Conservation (phyloP, 2,797 vertebrate genomes). For the Phylloscopus collybita region DNA sequence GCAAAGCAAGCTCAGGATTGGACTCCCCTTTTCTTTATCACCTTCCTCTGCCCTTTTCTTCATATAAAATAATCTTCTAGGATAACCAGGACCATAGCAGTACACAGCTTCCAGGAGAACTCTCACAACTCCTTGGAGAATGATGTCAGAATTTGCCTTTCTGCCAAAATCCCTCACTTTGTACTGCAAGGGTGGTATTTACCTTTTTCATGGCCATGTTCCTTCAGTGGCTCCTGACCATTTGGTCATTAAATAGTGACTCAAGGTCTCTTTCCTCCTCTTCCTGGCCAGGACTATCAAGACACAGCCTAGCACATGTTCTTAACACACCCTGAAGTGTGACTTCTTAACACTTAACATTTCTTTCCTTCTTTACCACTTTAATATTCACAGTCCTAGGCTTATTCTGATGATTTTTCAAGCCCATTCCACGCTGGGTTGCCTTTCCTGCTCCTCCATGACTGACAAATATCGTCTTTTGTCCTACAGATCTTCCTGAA, state of each 20-base stretch:
- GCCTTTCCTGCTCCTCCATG: neutral
- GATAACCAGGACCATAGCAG: neutral
- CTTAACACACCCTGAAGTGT: accelerated
- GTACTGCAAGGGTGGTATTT: neutral
- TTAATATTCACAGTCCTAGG: neutral
- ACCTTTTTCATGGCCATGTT: constrained; percentile 30
- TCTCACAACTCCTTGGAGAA: neutral
- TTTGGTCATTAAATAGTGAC: neutral
- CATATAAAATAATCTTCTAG: neutral
- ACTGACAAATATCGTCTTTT: neutral
- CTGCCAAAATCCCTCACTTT: neutral
- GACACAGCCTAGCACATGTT: neutral
- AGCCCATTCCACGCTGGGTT: neutral
- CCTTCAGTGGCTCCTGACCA: neutral
- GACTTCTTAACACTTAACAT: neutral
- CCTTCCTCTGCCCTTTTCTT: neutral
- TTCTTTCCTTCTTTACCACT: neutral
- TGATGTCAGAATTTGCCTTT: neutral
- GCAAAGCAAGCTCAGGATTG: neutral
- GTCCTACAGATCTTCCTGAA: neutral
- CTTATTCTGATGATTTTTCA: neutral
- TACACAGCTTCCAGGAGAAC: neutral
- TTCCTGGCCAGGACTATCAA: neutral
- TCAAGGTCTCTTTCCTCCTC: constrained; percentile 23
- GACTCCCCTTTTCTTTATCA: neutral